Percentiles rank a stretch among this genome's conserved stretches.
These are phyloP conservation scores for Parelbella ahira DNA, from an alignment of 2,888 invertebrate genomes.

Conservation along the genomic window DNA sequence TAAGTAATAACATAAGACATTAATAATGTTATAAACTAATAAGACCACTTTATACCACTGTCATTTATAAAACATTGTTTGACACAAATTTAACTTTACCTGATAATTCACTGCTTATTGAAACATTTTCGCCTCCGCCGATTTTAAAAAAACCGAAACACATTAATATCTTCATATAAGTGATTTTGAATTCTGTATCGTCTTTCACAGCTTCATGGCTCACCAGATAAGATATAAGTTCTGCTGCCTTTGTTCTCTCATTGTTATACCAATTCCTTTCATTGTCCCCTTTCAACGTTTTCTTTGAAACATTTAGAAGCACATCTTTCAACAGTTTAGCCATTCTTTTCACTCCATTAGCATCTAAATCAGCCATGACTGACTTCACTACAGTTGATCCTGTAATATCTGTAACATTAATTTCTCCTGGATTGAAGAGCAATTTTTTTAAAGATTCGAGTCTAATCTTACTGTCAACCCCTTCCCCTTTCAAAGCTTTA, in stretches of 20 bases:
- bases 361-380: constrained; percentile 81
- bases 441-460: constrained; percentile 82
- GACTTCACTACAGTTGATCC: constrained; percentile 83
- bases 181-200: constrained; percentile 83
- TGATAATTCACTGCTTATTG: constrained; percentile 81
- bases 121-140: constrained; percentile 64
- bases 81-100: constrained; percentile 64
- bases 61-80: too few species aligned
- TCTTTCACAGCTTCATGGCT: constrained; percentile 73
- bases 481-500: constrained; percentile 69
- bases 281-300: constrained; percentile 66
- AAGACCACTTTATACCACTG: too few species aligned
- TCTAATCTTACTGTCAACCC: constrained; percentile 72
- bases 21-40: too few species aligned
- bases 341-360: constrained; percentile 82
- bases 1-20: neutral
- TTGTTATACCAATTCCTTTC: constrained; percentile 84
- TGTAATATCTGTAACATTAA: constrained; percentile 87
- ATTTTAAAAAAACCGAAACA: constrained; percentile 83
- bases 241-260: constrained; percentile 85
- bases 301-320: constrained; percentile 76
- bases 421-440: constrained; percentile 84
- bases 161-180: constrained; percentile 84
- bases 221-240: constrained; percentile 69
- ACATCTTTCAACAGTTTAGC: constrained; percentile 83